These are phyloP conservation scores for Phengaris alcon DNA, from an alignment of 2,888 invertebrate species.

Conservation along the genomic window DNA sequence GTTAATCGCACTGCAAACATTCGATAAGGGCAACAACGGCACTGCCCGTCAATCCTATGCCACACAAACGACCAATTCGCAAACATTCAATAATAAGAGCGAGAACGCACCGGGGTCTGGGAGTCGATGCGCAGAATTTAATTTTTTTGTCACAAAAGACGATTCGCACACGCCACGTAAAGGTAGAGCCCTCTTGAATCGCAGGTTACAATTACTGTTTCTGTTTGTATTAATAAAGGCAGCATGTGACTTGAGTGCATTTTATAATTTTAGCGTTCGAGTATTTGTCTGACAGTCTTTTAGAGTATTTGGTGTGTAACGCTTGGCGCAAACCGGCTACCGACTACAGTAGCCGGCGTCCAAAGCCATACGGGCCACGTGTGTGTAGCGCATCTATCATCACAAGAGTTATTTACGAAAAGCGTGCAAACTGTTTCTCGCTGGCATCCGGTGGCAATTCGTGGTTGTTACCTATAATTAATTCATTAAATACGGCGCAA, in stretches of 20 bases:
- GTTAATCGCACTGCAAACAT: slow-evolving; percentile 52
- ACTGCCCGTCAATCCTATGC: no score
- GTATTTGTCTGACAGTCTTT: neutral
- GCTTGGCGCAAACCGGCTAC: neutral
- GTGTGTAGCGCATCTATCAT: no score
- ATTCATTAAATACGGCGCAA: no score
- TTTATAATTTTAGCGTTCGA: neutral
- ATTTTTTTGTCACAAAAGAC: no score
- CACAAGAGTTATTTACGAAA: no score
- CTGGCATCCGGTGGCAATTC: no score
- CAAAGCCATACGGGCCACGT: neutral
- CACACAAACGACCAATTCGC: no score
- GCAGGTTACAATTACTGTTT: neutral
- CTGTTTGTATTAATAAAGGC: neutral
- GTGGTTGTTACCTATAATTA: no score
- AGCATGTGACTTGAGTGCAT: neutral
- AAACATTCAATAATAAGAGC: neutral
- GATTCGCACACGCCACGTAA: neutral
- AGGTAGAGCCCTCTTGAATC: neutral
- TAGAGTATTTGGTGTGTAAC: neutral
- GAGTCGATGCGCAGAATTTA: neutral
- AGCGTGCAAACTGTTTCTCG: no score
- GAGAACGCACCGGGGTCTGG: neutral
- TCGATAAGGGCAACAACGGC: neutral
- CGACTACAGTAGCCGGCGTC: neutral